Base-by-base conservation (phyloP, 64 coral and sea anemone species). In the Actinia tenebrosa region DNA sequence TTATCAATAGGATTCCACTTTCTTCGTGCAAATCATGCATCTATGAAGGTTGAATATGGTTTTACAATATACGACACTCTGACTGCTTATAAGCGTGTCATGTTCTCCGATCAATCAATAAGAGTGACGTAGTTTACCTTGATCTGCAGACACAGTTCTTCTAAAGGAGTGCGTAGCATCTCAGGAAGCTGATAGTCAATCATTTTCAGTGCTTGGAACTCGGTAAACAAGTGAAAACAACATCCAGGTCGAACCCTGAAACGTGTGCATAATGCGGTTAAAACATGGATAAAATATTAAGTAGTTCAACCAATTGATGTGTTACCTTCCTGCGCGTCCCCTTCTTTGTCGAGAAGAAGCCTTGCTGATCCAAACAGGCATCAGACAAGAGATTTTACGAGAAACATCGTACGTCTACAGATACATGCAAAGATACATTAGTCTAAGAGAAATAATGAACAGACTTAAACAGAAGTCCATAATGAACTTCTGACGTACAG, bases 131-230 rank as follows among this genome's bases (percentile, higher is more conserved):
- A 64, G 23, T 0, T 3, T 53, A 95, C 97, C 93, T 99, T 99
- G 42, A 99, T 94, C 52, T 99, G 97, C 58, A 99, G 88, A 54
- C 90, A 92, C 0, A 99, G 61, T 80, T 99, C 97, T 66, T 99
- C 97, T 1, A 99, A 83, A 1, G 97, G 97, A 45, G 97, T 99
- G 8, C 97, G 82, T 44, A 99, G 30, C 91, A 99, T 99, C 86
- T 99, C 97, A 27, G 97, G 97, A 52, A 95, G 90, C 77, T 99
- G 97, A 60, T 95, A 99, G 53, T 99, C 97, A 18, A 91, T 87
- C 88, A 99, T 84, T 30, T 72, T 23, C 17, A 95, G 79, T 43
- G 84, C 79, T 83, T 85, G 97, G 18, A 86, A 88, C 63, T 95
- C 60, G 47, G 97, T 99, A 44, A 95, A 95, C 63, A 99, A 78